phyloP scores from a whole-genome alignment of 2,888 invertebrate genomes.

The Automeris io region DNA sequence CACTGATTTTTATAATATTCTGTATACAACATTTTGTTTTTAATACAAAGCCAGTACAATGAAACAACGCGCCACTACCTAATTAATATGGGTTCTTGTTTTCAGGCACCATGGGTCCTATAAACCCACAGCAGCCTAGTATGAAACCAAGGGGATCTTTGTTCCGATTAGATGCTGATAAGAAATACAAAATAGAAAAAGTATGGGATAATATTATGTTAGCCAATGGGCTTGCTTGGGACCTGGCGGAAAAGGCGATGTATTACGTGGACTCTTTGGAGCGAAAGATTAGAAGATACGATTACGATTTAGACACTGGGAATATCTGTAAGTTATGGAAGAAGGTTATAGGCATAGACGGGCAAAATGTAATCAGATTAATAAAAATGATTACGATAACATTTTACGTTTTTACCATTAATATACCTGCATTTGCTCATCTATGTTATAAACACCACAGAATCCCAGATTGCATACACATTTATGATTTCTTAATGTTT shows the following conservation, averaged over 20 bases:
- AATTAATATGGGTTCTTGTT: background rate
- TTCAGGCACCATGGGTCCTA: slow-evolving; percentile 77
- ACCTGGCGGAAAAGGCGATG: slow-evolving; percentile 79
- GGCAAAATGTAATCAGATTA: no score
- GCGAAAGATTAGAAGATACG: slow-evolving; percentile 80
- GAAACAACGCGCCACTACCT: no score
- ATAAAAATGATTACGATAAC: no score
- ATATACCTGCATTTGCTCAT: no score
- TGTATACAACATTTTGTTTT: no score
- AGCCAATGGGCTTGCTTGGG: slow-evolving; percentile 90
- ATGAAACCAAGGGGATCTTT: slow-evolving; percentile 60
- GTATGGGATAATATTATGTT: slow-evolving; percentile 64
- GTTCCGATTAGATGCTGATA: slow-evolving; percentile 42
- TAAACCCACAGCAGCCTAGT: slow-evolving; percentile 52
- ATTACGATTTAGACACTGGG: slow-evolving; percentile 82
- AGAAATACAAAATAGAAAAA: slow-evolving; percentile 27
- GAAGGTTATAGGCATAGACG: no score
- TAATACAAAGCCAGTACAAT: no score
- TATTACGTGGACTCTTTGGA: slow-evolving; percentile 85
- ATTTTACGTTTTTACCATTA: no score
- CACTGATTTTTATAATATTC: no score
- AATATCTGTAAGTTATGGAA: slow-evolving; percentile 77
- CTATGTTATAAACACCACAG: no score
- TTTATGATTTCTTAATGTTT: no score
- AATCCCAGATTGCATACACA: no score